Evolutionary conservation across 2,888 invertebrate genomes (phyloP).

Genomic region (Eilema caniola): DNA sequence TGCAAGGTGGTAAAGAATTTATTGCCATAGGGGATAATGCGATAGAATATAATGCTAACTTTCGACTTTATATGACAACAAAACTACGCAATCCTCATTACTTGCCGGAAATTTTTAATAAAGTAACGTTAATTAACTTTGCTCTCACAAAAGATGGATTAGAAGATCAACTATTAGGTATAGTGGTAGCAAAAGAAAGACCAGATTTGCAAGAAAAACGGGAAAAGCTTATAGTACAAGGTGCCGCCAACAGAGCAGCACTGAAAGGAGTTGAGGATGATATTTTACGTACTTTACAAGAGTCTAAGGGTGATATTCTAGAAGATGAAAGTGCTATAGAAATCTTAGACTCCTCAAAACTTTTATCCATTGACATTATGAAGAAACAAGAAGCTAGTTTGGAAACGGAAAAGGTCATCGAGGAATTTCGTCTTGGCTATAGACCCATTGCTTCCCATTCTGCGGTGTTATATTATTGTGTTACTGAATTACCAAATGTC

Average conservation of each 20-base stretch:
- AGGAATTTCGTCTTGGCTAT: conserved; percentile 91
- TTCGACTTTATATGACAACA: conserved; percentile 93
- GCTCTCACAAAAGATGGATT: conserved; percentile 93
- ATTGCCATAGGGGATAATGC: conserved; percentile 93
- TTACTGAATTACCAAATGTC: conserved; percentile 93
- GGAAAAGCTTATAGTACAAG: conserved; percentile 92
- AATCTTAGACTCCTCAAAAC: conserved; percentile 94
- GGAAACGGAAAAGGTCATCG: conserved; percentile 92
- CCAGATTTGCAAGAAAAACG: conserved; percentile 94
- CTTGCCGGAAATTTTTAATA: conserved; percentile 93
- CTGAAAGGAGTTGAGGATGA: conserved; percentile 95
- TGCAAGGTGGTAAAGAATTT: conserved; percentile 91
- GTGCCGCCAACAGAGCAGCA: conserved; percentile 93
- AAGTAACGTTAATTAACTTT: conserved; percentile 94
- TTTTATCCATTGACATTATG: conserved; percentile 92
- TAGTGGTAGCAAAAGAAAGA: conserved; percentile 94
- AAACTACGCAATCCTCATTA: conserved; percentile 95
- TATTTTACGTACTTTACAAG: conserved; percentile 94
- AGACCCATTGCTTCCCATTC: conserved; percentile 93
- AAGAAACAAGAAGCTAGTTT: conserved; percentile 93
- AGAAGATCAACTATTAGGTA: conserved; percentile 94
- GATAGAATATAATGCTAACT: conserved; percentile 91
- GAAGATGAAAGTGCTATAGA: conserved; percentile 96
- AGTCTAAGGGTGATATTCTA: conserved; percentile 94
- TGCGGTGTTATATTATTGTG: conserved; percentile 93